A percentile compares a stretch with the other conserved stretches of the same genome.
Evolutionary conservation across 2,888 invertebrate species (phyloP).

Genomic region (Patella ulyssiponensis): DNA sequence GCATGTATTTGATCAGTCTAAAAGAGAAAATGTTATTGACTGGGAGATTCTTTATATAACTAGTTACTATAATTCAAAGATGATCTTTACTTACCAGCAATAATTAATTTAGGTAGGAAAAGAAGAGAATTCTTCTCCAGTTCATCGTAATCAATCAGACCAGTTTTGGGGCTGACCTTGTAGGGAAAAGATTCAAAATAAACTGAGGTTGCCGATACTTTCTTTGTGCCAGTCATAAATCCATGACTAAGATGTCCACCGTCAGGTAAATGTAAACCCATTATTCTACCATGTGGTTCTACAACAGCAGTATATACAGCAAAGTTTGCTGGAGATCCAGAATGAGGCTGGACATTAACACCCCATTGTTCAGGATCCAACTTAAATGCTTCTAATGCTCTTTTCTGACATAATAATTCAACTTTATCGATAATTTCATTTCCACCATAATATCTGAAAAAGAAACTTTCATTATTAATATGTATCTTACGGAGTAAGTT

Average conservation of each 20-base stretch:
- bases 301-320: constrained; percentile 90
- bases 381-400: constrained; percentile 87
- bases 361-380: constrained; percentile 92
- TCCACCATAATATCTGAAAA: constrained; percentile 93
- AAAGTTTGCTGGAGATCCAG: constrained; percentile 96
- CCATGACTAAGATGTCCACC: constrained; percentile 86
- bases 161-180: constrained; percentile 84
- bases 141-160: constrained; percentile 93
- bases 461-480: constrained; percentile 9
- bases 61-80: background rate
- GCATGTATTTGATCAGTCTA: background rate
- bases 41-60: background rate
- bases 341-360: constrained; percentile 97
- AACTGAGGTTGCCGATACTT: constrained; percentile 95
- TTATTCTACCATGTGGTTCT: constrained; percentile 94
- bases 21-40: background rate
- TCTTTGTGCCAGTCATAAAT: constrained; percentile 90
- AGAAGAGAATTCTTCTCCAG: constrained; percentile 85
- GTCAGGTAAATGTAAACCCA: constrained; percentile 95
- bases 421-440: constrained; percentile 96
- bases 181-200: constrained; percentile 99
- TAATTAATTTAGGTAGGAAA: constrained; percentile 92
- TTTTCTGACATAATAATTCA: constrained; percentile 88
- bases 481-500: background rate
- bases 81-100: constrained; percentile 79